Percentiles rank a stretch among this genome's conserved stretches.
Conservation (phyloP, 2,888 invertebrate genomes). For the Drosophila villosipedis region DNA sequence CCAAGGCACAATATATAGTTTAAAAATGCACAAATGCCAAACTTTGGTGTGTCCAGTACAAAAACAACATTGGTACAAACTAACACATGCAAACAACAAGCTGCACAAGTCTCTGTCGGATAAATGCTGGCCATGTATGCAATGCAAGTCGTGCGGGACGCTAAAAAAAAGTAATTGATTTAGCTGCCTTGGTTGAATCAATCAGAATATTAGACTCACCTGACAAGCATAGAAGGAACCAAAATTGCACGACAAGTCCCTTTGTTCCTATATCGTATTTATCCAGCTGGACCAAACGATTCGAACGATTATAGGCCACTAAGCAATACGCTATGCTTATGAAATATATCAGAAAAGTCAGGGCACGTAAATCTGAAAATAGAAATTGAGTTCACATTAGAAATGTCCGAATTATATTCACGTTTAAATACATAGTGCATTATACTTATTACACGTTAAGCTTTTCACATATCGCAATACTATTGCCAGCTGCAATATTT, state of each 20-base stretch:
- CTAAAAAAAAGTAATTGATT: constrained; percentile 33
- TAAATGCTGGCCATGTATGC: constrained; percentile 60
- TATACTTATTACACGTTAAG: constrained; percentile 53
- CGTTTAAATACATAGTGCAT: neutral
- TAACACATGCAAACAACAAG: constrained; percentile 43
- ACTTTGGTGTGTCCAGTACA: constrained; percentile 51
- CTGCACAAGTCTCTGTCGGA: constrained; percentile 49
- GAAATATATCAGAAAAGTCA: constrained; percentile 58
- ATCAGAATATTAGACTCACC: constrained; percentile 32
- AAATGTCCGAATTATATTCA: neutral
- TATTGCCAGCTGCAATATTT: constrained; percentile 60
- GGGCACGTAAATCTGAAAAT: constrained; percentile 49
- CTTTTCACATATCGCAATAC: constrained; percentile 37
- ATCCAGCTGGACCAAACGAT: constrained; percentile 61
- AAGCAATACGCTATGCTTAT: constrained; percentile 59
- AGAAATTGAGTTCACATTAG: neutral
- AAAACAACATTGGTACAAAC: constrained; percentile 52
- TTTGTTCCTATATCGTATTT: constrained; percentile 61
- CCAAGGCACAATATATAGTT: constrained; percentile 62
- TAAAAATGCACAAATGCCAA: constrained; percentile 25
- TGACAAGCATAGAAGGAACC: constrained; percentile 56
- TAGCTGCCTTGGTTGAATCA: neutral
- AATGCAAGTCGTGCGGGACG: constrained; percentile 56
- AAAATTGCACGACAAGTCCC: constrained; percentile 60
- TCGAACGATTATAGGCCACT: constrained; percentile 65